phyloP scores from a whole-genome alignment of 1,140 invertebrate genomes.

The Drosophila varians region DNA sequence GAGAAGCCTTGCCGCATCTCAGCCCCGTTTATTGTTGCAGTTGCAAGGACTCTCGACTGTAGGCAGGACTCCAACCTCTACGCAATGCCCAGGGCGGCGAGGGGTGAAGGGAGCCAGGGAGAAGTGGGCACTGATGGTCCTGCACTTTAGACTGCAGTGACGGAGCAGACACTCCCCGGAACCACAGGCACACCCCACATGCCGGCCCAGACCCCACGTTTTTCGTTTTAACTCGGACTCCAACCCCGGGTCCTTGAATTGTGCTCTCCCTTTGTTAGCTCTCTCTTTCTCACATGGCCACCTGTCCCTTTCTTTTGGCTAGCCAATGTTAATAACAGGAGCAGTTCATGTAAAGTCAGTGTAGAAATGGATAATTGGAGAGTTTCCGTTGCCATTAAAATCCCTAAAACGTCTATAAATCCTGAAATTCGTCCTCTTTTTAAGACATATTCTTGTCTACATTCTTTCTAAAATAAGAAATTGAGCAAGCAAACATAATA shows the following conservation, averaged over 20 bases:
- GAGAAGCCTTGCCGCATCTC: conserved; percentile 52
- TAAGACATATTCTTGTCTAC: too few relatives aligned
- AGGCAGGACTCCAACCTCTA: conserved; percentile 16
- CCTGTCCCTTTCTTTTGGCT: neutral
- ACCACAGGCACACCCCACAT: conserved; percentile 2
- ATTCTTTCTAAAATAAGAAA: neutral
- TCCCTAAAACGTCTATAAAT: neutral
- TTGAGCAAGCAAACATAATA: neutral
- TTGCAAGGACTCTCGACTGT: conserved; percentile 37
- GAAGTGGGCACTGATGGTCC: conserved; percentile 10
- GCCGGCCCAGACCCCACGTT: neutral
- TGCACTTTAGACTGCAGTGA: conserved; percentile 36
- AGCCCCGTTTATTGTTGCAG: conserved; percentile 43
- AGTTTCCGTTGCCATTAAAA: conserved; percentile 1
- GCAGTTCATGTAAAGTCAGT: neutral
- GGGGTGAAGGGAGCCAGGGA: neutral
- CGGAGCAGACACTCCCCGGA: conserved; percentile 27
- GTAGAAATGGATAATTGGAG: conserved; percentile 3
- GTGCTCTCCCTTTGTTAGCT: conserved; percentile 16
- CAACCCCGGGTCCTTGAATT: neutral
- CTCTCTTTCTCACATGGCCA: conserved; percentile 2
- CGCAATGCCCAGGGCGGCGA: neutral
- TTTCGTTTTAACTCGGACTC: conserved; percentile 16
- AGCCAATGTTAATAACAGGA: conserved; percentile 10
- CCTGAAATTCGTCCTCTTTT: too few relatives aligned